Evolutionary conservation across 2,113 vertebrate genomes (phyloP).

Genomic region (Ceyx melanurus): DNA sequence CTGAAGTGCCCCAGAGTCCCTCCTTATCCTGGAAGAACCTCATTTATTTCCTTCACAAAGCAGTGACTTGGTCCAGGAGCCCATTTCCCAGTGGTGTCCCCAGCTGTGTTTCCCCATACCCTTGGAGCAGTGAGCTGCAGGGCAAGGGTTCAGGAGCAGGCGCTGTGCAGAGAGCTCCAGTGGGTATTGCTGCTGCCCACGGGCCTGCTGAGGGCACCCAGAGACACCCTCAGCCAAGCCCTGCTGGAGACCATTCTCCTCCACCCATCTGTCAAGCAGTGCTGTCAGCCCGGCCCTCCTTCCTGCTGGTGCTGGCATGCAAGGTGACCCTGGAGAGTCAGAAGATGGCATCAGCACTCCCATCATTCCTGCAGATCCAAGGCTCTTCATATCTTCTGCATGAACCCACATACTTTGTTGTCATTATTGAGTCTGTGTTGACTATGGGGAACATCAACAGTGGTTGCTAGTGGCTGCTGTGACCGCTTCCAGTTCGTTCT

Average conservation of each 20-base stretch:
- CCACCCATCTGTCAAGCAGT: constrained; percentile 51
- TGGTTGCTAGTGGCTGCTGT: background rate
- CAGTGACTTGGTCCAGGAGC: background rate
- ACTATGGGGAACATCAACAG: background rate
- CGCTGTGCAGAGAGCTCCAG: background rate
- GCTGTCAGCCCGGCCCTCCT: constrained; percentile 65
- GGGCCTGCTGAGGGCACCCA: background rate
- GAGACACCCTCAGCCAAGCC: background rate
- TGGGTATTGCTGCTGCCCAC: background rate
- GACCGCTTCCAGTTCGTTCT: background rate
- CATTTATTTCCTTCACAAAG: background rate
- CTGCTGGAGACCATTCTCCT: constrained; percentile 24
- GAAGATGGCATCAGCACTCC: constrained; percentile 81
- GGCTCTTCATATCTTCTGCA: background rate
- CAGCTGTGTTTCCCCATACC: background rate
- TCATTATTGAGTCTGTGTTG: background rate
- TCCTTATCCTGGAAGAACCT: background rate
- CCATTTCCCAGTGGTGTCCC: background rate
- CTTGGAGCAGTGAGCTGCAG: background rate
- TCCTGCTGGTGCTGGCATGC: constrained; percentile 71
- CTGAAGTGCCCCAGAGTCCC: background rate
- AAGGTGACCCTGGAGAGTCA: constrained; percentile 79
- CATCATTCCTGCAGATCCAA: background rate
- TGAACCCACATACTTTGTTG: background rate
- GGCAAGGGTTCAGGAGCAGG: background rate